These are phyloP conservation scores for Akabosia matsudoensis DNA, from an alignment of 1,140 invertebrate genomes.

Conservation along the genomic window DNA sequence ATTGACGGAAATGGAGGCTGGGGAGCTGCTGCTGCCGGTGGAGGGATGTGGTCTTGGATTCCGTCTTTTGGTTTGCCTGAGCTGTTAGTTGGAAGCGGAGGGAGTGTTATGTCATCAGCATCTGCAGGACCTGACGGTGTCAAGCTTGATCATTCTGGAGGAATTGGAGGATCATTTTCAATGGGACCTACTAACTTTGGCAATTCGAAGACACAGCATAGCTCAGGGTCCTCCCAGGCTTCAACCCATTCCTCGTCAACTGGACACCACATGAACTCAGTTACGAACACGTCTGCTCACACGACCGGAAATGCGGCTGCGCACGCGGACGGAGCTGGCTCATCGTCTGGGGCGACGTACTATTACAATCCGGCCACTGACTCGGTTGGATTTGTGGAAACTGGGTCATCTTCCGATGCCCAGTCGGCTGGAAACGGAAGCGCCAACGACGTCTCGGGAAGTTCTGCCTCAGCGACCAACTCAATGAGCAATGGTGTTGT, in stretches of 20 bases:
- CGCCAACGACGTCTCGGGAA: not conserved
- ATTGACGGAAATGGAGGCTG: not conserved
- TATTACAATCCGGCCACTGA: not conserved
- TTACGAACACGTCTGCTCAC: no score
- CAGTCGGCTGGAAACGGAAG: not conserved
- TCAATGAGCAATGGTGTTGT: not conserved
- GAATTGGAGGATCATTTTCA: not conserved
- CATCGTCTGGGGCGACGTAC: not conserved
- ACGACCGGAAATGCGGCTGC: no score
- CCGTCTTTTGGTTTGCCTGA: conserved; percentile 1
- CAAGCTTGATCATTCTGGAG: not conserved
- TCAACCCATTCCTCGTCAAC: no score
- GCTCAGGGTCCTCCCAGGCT: not conserved
- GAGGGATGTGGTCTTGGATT: not conserved
- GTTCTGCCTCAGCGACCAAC: not conserved
- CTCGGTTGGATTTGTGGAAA: no score
- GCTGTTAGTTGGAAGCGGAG: not conserved
- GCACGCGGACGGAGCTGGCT: not conserved
- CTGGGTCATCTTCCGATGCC: not conserved
- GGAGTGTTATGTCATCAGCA: not conserved
- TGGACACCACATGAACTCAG: no score
- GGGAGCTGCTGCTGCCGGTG: not conserved
- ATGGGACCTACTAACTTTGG: not conserved
- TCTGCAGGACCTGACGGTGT: not conserved
- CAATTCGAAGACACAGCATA: no score